These are phyloP conservation scores for Dinoponera quadriceps DNA, from an alignment of 1,140 invertebrate genomes.

Conservation along the genomic window DNA sequence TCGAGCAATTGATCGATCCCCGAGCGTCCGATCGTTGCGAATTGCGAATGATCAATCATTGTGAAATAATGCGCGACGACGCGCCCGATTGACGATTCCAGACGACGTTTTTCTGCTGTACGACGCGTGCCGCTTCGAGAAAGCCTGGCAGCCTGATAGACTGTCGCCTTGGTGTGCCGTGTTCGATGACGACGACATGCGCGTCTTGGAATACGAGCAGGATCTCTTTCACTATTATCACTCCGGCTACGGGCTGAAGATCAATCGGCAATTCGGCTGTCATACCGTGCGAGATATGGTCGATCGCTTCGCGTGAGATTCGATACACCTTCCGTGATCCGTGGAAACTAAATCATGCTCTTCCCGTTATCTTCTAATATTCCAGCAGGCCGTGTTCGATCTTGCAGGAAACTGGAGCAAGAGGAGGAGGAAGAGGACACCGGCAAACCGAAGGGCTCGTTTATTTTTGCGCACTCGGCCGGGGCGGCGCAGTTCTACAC, in stretches of 20 bases:
- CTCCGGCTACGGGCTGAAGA: slow-evolving; percentile 89
- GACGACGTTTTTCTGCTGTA: slow-evolving; percentile 83
- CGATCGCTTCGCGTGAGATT: slow-evolving; percentile 83
- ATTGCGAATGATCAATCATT: background rate
- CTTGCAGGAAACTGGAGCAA: slow-evolving; percentile 71
- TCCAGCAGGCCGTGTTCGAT: background rate
- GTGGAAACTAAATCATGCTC: background rate
- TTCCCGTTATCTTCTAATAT: background rate
- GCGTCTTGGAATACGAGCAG: slow-evolving; percentile 90
- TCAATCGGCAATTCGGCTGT: slow-evolving; percentile 89
- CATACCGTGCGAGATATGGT: slow-evolving; percentile 90
- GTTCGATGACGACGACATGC: slow-evolving; percentile 89
- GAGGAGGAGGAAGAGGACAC: slow-evolving; percentile 6
- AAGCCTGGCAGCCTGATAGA: slow-evolving; percentile 87
- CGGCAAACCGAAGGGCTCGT: slow-evolving; percentile 86
- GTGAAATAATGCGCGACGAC: background rate
- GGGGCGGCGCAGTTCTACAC: slow-evolving; percentile 87
- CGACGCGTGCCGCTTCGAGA: slow-evolving; percentile 90
- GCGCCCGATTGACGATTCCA: background rate
- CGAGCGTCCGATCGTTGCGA: background rate
- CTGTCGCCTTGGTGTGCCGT: slow-evolving; percentile 90
- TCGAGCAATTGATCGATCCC: background rate
- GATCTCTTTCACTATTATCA: slow-evolving; percentile 92
- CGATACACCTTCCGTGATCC: background rate
- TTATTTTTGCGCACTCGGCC: slow-evolving; percentile 90